Base-by-base conservation (phyloP, 30 jellyfish, hydroid and myxozoan genomes). In the Aurelia aurita complex sp. Pacific region DNA sequence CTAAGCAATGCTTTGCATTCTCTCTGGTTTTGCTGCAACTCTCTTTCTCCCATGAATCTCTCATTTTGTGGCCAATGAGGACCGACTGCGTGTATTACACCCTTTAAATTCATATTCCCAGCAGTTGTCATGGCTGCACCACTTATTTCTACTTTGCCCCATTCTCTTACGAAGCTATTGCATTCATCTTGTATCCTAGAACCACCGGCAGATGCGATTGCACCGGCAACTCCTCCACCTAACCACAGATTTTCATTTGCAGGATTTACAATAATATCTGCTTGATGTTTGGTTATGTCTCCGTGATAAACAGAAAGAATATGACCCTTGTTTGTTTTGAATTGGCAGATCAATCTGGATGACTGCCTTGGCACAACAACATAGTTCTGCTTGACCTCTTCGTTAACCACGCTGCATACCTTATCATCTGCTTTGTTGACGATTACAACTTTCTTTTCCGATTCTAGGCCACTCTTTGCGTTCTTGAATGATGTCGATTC, bases 181-280 rank as follows among this genome's bases (percentile, higher is more conserved):
- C 90, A 81, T 68, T 81, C 90, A 50, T 51, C 83, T 35, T 81
- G 84, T 18, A 81, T 81, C 2, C 40, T 36, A 3, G 42, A 3
- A 35, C 90, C 90, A 15, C 90, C 90, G 2, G 76, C 71, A 33
- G 78, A 67, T 46, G 9, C 2, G 1, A 81, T 68, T 1, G 90
- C 90, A 11, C 90, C 90, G 51, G 90, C 90, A 0, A 81, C 90
- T 10, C 90, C 90, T 17, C 76, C 83, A 54, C 83, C 83, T 15
- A 81, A 72, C 66, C 60, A 54, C 11, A 81, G 74, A 32, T 42
- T 35, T 3, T 35, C 33, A 52, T 81, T 81, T 0, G 90, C 90
- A 0, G 90, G 83, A 61, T 81, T 81, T 3, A 81, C 90, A 54
- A 81, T 69, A 14, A 55, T 62, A 81, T 81, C 90, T 15, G 73